These are phyloP conservation scores for Scolopax bukidnonensis DNA, from an alignment of 2,797 vertebrate genomes.

Conservation along the genomic window DNA sequence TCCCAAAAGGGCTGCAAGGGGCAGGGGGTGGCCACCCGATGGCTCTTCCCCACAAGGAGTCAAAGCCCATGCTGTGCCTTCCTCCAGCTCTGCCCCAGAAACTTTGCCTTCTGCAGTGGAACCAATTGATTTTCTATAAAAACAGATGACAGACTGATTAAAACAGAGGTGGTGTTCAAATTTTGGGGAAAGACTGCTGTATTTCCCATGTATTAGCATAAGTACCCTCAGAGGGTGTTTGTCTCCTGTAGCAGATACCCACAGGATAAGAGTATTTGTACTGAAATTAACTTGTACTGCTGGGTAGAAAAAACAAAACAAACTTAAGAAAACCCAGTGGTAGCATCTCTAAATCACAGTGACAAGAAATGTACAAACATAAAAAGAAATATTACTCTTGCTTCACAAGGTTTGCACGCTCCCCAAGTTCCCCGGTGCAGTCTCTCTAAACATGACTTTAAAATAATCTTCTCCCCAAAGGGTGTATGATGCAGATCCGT, in stretches of 20 bases:
- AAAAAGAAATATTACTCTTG: background rate
- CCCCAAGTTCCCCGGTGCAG: background rate
- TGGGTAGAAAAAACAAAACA: background rate
- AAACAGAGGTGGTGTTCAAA: background rate
- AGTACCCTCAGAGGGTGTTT: background rate
- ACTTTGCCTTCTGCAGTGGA: background rate
- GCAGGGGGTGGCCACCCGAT: accelerated
- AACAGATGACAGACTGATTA: background rate
- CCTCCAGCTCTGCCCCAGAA: background rate
- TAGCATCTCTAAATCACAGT: background rate
- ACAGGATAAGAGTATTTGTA: background rate
- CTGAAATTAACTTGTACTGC: background rate
- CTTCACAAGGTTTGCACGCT: accelerated
- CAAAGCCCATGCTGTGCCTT: background rate
- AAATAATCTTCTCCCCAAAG: background rate
- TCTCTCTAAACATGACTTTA: background rate
- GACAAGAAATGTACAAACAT: background rate
- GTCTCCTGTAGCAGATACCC: background rate
- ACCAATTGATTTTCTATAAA: background rate
- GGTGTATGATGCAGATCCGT: background rate
- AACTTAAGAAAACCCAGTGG: background rate
- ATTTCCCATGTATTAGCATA: background rate
- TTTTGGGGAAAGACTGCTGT: background rate
- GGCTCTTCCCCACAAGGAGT: background rate
- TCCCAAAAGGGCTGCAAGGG: accelerated